Conservation (phyloP, 2,113 vertebrate species). For the Harpagus bidentatus region DNA sequence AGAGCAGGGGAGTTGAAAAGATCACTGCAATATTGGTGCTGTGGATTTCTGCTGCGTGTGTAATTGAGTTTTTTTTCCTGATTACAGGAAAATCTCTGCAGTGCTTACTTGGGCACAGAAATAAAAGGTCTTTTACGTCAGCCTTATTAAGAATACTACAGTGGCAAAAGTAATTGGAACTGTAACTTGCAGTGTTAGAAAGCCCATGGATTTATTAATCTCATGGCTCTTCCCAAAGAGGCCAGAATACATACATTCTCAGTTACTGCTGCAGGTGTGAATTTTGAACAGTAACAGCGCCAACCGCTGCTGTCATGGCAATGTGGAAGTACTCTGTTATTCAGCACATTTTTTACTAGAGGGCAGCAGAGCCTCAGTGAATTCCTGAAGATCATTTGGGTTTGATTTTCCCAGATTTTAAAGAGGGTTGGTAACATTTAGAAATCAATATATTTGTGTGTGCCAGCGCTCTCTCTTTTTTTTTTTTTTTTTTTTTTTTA, state of each 20-base stretch:
- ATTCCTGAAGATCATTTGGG: background rate
- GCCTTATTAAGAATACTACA: background rate
- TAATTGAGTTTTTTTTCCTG: background rate
- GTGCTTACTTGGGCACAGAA: background rate
- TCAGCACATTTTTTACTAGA: background rate
- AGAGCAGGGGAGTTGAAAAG: background rate
- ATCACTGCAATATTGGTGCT: background rate
- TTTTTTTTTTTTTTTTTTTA: background rate
- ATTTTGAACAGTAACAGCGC: background rate
- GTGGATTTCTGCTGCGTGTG: background rate
- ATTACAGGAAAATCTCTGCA: background rate
- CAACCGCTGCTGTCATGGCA: fast-evolving
- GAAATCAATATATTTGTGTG: background rate
- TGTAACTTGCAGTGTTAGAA: background rate
- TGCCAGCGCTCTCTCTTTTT: background rate
- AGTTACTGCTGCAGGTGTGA: background rate
- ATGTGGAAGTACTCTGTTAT: background rate
- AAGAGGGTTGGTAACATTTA: background rate
- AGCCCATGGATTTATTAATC: background rate
- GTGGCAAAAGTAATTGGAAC: background rate
- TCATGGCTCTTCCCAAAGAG: background rate
- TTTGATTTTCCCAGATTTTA: background rate
- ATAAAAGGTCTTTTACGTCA: background rate
- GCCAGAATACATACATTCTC: too few relatives aligned
- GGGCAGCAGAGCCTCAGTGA: background rate